These are phyloP conservation scores for Aurelia aurita DNA, from an alignment of 30 jellyfish, hydroid and myxozoan genomes.

Conservation along the genomic window DNA sequence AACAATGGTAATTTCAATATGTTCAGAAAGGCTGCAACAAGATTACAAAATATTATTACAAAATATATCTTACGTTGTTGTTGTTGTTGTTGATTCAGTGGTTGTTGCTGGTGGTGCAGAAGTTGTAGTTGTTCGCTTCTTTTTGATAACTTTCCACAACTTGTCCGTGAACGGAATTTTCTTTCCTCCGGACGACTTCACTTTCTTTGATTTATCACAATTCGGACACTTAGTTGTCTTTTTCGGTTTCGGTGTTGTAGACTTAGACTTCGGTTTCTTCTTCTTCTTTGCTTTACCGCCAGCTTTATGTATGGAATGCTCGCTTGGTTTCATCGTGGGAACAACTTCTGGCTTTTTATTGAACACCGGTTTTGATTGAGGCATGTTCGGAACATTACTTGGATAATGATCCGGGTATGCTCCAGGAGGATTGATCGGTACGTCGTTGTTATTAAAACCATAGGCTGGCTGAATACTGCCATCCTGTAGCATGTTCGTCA, in stretches of 20 bases:
- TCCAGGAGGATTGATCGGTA: conserved; percentile 45
- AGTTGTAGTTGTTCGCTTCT: conserved; percentile 50
- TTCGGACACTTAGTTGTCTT: conserved; percentile 63
- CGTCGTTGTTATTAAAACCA: conserved; percentile 3
- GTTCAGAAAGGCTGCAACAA: no score
- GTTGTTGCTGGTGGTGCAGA: conserved; percentile 7
- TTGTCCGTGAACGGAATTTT: conserved; percentile 41
- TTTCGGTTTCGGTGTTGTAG: conserved; percentile 54
- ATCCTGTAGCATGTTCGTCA: conserved; percentile 5
- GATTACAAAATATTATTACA: no score
- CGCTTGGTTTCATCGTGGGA: conserved; percentile 71
- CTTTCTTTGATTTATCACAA: conserved; percentile 47
- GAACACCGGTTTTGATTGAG: conserved; percentile 44
- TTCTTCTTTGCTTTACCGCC: conserved; percentile 20
- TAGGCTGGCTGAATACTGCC: conserved; percentile 14
- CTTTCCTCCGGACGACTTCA: conserved; percentile 56
- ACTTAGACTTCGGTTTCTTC: conserved; percentile 25
- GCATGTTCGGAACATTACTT: conserved; percentile 60
- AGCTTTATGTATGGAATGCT: conserved; percentile 36
- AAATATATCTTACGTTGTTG: background rate
- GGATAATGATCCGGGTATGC: conserved; percentile 62
- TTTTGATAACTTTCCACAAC: conserved; percentile 25
- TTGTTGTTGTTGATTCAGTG: background rate
- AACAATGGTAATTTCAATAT: no score
- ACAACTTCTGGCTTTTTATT: conserved; percentile 30